Conservation (phyloP, 2,797 vertebrate genomes). For the Aeoliscus strigatus region DNA sequence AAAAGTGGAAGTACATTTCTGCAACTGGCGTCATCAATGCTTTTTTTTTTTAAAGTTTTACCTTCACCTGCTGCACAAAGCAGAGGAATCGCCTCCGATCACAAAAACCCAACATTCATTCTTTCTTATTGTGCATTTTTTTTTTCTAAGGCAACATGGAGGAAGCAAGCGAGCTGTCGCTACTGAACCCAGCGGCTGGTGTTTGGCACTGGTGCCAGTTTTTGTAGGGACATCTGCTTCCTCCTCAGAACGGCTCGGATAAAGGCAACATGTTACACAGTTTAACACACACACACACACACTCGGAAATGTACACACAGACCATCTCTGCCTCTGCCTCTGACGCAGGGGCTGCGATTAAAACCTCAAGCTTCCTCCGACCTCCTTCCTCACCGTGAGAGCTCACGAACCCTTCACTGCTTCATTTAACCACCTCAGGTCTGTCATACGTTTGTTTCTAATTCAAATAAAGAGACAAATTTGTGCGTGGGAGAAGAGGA, state of each 20-base stretch:
- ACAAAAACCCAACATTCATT: slow-evolving; percentile 55
- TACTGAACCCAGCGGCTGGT: slow-evolving; percentile 56
- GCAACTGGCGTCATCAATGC: slow-evolving; percentile 36
- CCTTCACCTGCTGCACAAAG: slow-evolving; percentile 30
- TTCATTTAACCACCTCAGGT: slow-evolving; percentile 10
- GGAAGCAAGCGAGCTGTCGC: slow-evolving; percentile 54
- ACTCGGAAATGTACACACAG: slow-evolving; percentile 1
- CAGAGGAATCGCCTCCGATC: slow-evolving; percentile 22
- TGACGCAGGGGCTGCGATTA: slow-evolving; percentile 30
- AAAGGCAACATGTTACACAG: slow-evolving; percentile 72
- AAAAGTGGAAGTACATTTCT: slow-evolving; percentile 51
- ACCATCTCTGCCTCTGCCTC: slow-evolving; percentile 29
- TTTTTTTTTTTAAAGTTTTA: slow-evolving; percentile 8
- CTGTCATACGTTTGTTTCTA: slow-evolving; percentile 10
- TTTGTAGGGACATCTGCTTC: slow-evolving; percentile 42
- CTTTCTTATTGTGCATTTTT: slow-evolving; percentile 71
- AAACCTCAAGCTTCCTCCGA: slow-evolving; percentile 18
- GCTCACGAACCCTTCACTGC: slow-evolving; percentile 28
- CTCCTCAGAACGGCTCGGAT: slow-evolving; percentile 54
- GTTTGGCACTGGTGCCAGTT: slow-evolving; percentile 42
- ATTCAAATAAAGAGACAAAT: slow-evolving; percentile 44
- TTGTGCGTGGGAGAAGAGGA: too few relatives aligned
- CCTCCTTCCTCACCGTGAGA: too few relatives aligned
- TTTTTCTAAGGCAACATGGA: slow-evolving; percentile 74
- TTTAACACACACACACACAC: slow-evolving; percentile 28